Evolutionary conservation across 2,888 invertebrate species (phyloP).

Genomic region (Epirrhoe tristata): DNA sequence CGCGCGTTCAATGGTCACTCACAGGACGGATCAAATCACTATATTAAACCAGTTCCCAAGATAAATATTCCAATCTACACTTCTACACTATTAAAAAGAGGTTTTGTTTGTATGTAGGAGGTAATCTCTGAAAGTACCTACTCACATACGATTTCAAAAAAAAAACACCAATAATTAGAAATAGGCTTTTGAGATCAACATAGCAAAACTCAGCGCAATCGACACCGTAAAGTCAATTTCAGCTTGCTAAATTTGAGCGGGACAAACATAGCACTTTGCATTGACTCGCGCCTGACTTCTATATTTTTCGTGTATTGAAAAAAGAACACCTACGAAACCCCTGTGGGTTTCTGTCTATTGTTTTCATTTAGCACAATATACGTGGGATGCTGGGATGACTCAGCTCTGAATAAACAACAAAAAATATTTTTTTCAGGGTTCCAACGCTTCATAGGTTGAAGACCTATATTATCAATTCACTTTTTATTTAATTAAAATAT

Average conservation of each 20-base stretch:
- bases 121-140: no score
- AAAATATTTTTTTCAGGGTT: not conserved
- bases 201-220: no score
- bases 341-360: not conserved
- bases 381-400: not conserved
- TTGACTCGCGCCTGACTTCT: not conserved
- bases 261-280: no score
- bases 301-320: not conserved
- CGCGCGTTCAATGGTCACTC: conserved; percentile 61
- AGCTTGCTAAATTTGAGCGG: no score
- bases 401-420: not conserved
- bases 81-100: no score
- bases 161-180: no score
- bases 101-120: no score
- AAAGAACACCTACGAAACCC: not conserved
- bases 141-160: no score
- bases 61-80: conserved; percentile 17
- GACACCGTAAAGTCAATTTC: no score
- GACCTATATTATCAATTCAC: not conserved
- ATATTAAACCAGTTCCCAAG: conserved; percentile 7
- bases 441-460: not conserved
- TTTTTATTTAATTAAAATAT: not conserved
- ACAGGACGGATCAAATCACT: conserved; percentile 46
- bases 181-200: no score
- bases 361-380: conserved; percentile 6